Conservation (phyloP, 1,140 invertebrate species). For the Papilio machaon region DNA sequence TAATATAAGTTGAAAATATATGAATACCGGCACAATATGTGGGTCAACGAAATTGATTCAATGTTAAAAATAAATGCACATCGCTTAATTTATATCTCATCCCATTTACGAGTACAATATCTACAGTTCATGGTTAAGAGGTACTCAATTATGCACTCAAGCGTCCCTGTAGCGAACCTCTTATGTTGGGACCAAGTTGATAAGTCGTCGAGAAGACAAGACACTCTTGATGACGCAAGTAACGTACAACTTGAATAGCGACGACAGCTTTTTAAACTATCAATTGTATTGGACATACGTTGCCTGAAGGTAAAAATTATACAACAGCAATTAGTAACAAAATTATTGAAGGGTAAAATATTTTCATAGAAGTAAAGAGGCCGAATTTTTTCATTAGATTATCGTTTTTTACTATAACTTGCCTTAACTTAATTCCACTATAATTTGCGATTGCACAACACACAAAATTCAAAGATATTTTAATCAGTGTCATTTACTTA, state of each 20-base stretch:
- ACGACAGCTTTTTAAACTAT: constrained; percentile 28
- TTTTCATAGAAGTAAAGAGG: no score
- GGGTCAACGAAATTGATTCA: not conserved
- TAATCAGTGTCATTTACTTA: no score
- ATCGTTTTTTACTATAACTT: no score
- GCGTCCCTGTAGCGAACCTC: constrained; percentile 32
- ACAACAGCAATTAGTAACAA: not conserved
- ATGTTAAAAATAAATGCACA: not conserved
- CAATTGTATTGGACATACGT: not conserved
- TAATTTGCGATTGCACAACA: no score
- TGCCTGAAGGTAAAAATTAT: not conserved
- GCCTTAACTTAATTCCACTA: no score
- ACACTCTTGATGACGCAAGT: constrained; percentile 30
- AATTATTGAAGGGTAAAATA: no score
- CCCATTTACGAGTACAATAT: not conserved
- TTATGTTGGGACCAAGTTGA: constrained; percentile 37
- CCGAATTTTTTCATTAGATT: no score
- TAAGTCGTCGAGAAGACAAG: constrained; percentile 31
- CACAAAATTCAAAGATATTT: no score
- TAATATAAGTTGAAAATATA: no score
- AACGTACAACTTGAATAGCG: constrained; percentile 17
- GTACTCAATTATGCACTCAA: constrained; percentile 36
- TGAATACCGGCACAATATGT: no score
- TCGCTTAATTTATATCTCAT: not conserved
- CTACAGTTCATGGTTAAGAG: constrained; percentile 31